Evolutionary conservation across 2,888 invertebrate genomes (phyloP).

Genomic region (Parascotia fuliginaria): DNA sequence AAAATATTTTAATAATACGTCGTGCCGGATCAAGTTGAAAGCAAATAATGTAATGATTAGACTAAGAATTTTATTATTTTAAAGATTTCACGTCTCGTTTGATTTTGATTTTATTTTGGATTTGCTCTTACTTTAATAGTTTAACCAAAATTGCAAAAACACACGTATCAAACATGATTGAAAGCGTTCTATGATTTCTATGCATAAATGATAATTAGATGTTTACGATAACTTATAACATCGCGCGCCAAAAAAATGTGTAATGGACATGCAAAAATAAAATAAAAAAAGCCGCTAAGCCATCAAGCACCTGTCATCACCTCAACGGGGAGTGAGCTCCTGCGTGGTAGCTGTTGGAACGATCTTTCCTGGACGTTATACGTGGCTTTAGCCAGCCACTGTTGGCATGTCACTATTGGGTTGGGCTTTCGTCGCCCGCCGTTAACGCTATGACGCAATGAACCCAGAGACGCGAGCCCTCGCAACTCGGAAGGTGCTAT

Average conservation of each 20-base stretch:
- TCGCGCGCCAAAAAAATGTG: background rate
- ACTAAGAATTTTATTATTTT: too few species aligned
- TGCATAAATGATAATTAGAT: too few species aligned
- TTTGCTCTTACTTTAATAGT: too few species aligned
- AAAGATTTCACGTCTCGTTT: too few species aligned
- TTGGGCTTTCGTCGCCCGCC: conserved; percentile 57
- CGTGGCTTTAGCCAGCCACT: conserved; percentile 60
- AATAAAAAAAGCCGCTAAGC: conserved; percentile 52
- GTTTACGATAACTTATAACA: too few species aligned
- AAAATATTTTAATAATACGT: too few species aligned
- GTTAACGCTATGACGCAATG: conserved; percentile 56
- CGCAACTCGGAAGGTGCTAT: conserved; percentile 58
- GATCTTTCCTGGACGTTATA: conserved; percentile 51
- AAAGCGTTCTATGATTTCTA: too few species aligned
- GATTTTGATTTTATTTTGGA: too few species aligned
- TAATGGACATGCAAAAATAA: conserved; percentile 36
- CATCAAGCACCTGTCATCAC: conserved; percentile 73
- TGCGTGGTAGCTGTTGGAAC: conserved; percentile 52
- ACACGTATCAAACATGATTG: too few species aligned
- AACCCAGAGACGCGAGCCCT: conserved; percentile 47
- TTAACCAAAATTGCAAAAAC: too few species aligned
- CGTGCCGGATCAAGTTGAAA: too few species aligned
- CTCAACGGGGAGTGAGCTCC: conserved; percentile 78
- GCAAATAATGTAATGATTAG: too few species aligned
- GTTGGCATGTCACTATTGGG: conserved; percentile 58